Conservation (phyloP, 2,113 vertebrate species). For the Speoplatyrhinus poulsoni region DNA sequence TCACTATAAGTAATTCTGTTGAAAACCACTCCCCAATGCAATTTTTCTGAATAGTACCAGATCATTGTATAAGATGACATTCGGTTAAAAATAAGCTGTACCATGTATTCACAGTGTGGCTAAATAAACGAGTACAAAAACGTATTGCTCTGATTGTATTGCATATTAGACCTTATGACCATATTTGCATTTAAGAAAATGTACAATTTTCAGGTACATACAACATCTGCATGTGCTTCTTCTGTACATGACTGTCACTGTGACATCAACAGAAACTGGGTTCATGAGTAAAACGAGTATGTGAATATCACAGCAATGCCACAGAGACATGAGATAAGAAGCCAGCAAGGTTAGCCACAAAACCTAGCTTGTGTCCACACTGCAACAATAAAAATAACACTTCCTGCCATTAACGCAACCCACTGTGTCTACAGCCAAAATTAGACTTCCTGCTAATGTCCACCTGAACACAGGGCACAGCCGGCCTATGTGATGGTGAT, state of each 20-base stretch:
- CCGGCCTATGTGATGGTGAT: constrained; percentile 58
- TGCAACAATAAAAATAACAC: constrained; percentile 34
- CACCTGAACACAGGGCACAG: constrained; percentile 55
- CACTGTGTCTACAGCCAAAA: constrained; percentile 51
- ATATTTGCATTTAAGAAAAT: constrained; percentile 9
- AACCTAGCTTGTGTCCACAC: constrained; percentile 1
- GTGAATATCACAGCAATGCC: neutral
- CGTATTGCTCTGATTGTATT: no score
- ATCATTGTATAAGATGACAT: no score
- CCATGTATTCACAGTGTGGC: no score
- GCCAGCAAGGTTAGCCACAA: constrained; percentile 1
- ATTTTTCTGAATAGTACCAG: no score
- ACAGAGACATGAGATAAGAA: neutral
- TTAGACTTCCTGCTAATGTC: constrained; percentile 58
- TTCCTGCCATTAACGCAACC: constrained; percentile 47
- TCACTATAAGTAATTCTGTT: neutral
- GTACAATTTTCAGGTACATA: constrained; percentile 30
- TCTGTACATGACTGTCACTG: no score
- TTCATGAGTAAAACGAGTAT: no score
- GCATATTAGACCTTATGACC: no score
- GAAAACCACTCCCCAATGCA: neutral
- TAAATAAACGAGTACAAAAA: no score
- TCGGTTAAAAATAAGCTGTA: no score
- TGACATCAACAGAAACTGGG: no score
- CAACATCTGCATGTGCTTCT: no score